Base-by-base conservation (phyloP, 2,888 invertebrate genomes). In the Chirona hameri region DNA sequence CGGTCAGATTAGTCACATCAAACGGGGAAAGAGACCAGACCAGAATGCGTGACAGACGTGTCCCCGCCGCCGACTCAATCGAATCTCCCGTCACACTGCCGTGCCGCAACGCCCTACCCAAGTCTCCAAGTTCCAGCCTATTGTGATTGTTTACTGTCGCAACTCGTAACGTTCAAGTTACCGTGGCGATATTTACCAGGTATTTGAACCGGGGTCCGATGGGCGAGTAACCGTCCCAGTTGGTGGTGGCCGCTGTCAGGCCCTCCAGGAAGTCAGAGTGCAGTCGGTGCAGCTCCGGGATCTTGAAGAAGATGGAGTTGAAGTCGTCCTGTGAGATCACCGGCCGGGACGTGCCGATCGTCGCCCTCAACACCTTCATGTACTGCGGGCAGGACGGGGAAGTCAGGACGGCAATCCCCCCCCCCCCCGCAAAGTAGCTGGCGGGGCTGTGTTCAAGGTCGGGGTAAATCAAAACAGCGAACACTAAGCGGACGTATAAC, bases 221-320 rank as follows among this genome's bases (percentile, higher is more conserved):
- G 60, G 92, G 90, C 83, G 93, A 91, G 87, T 91, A 92, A 86
- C 91, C 92, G 86, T 94, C 93, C 91, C 93, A 93, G 60, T 92
- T 91, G 82, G 91, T 90, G 82, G 93, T 92, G 83, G 90, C 89
- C 86, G 92, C 91, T 82, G 88, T 87, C 3, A 97, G 90, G 79
- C 93, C 93, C 83, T 93, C 92, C 79, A 97, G 90, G 89, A 97
- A 97, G 85, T 92, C 92, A 85, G 93, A 92, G 88, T 97, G 97
- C 83, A 95, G 90, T 81, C 91, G 91, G 87, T 95, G 93, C 81
- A 97, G 90, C 86, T 97, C 95, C 0, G 95, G 94, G 88, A 97
- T 95, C 89, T 96, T 95, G 88, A 94, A 96, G 89, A 97, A 97
- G 88, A 97, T 97, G 14, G 94, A 93, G 85, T 93, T 93, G 87